Conservation (phyloP, 2,113 vertebrate genomes). For the Sinocyclocheilus anophthalmus region DNA sequence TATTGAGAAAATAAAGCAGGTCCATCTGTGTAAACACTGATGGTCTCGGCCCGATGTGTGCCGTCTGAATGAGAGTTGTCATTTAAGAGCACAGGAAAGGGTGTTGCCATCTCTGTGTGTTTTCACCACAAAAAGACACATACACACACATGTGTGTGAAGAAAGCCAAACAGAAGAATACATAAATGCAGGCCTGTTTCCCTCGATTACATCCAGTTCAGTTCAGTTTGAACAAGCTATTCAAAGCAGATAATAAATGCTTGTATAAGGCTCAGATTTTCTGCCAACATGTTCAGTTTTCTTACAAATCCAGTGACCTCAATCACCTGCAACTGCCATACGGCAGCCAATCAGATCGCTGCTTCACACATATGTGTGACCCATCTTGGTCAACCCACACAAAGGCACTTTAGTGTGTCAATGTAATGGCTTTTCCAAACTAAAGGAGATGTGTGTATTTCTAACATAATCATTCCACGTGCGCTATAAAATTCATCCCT, state of each 20-base stretch:
- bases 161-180: constrained; percentile 1
- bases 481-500: constrained; percentile 54
- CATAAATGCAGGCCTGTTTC: constrained; percentile 24
- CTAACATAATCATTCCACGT: constrained; percentile 59
- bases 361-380: background rate
- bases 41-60: constrained; percentile 20
- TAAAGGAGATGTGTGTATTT: constrained; percentile 49
- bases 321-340: background rate
- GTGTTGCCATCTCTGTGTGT: constrained; percentile 33
- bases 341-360: background rate
- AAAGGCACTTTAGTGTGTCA: constrained; percentile 12
- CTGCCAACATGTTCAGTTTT: constrained; percentile 6
- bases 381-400: constrained; percentile 15
- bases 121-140: constrained; percentile 26
- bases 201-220: constrained; percentile 1
- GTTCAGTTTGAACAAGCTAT: constrained; percentile 22
- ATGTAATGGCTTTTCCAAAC: constrained; percentile 25
- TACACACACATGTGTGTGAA: constrained; percentile 5
- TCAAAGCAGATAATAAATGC: constrained; percentile 7
- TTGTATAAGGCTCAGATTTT: background rate
- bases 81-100: constrained; percentile 33
- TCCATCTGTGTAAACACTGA: constrained; percentile 62
- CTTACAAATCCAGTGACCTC: constrained; percentile 11
- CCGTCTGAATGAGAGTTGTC: constrained; percentile 22
- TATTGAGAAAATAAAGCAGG: constrained; percentile 47